Percentiles rank a stretch among this genome's conserved stretches.
Evolutionary conservation across 2,113 vertebrate species (phyloP).

Genomic region (Brienomyrus brachyistius): DNA sequence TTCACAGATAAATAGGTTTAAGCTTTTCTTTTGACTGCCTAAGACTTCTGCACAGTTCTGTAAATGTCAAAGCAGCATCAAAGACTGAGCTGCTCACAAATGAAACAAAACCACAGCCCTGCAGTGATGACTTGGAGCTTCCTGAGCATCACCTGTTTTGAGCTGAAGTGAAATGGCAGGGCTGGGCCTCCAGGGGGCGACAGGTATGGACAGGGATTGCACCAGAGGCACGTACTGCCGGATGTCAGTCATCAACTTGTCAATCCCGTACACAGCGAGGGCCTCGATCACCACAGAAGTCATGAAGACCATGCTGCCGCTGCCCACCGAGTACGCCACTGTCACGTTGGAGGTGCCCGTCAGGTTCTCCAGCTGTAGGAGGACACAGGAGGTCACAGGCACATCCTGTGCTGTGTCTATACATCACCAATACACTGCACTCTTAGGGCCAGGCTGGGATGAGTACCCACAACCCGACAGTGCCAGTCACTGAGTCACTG

Average conservation of each 20-base stretch:
- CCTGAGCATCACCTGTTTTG: conserved; percentile 76
- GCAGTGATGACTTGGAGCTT: not conserved
- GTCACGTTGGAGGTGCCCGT: conserved; percentile 81
- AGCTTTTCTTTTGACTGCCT: not conserved
- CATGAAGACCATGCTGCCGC: conserved; percentile 71
- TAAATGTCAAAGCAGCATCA: not conserved
- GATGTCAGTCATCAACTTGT: conserved; percentile 80
- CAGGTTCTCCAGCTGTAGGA: conserved; percentile 76
- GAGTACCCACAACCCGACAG: not conserved
- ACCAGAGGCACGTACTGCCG: conserved; percentile 76
- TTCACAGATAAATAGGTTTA: not conserved
- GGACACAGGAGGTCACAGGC: not conserved
- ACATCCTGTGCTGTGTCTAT: not conserved
- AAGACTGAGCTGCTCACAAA: not conserved
- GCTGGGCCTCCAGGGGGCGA: conserved; percentile 70
- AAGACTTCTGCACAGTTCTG: not conserved
- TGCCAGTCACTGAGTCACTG: not conserved
- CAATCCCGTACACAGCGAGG: conserved; percentile 69
- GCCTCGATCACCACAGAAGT: conserved; percentile 71
- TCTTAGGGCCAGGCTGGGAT: not conserved
- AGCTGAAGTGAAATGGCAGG: conserved; percentile 77
- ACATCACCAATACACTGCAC: not conserved
- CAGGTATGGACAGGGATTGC: conserved; percentile 75
- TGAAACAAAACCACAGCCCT: not conserved
- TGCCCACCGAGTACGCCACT: conserved; percentile 78